Conservation (phyloP, 1,140 invertebrate species). For the Agrilus planipennis region DNA sequence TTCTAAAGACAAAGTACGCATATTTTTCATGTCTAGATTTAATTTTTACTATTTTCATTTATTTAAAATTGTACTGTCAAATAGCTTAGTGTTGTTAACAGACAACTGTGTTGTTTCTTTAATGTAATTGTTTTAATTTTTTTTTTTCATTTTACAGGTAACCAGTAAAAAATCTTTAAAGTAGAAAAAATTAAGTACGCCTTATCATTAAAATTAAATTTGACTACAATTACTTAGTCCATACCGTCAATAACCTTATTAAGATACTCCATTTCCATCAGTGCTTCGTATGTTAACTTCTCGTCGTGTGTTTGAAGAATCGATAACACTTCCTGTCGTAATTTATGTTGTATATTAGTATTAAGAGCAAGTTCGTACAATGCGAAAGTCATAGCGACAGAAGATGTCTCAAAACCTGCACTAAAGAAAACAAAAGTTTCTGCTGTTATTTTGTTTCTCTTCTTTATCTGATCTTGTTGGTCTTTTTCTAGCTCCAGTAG, state of each 20-base stretch:
- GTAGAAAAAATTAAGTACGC: too few species aligned
- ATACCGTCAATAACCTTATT: slow-evolving; percentile 39
- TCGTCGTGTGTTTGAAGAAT: slow-evolving; percentile 36
- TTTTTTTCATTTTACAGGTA: too few species aligned
- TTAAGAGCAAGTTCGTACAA: slow-evolving; percentile 39
- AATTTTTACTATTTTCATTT: too few species aligned
- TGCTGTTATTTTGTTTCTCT: slow-evolving; percentile 25
- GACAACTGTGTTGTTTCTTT: too few species aligned
- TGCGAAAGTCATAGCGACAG: slow-evolving; percentile 35
- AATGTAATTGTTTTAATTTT: too few species aligned
- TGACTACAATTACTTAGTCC: too few species aligned
- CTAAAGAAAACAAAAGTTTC: slow-evolving; percentile 38
- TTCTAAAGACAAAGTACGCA: too few species aligned
- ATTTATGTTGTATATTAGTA: slow-evolving; percentile 36
- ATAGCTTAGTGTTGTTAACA: too few species aligned
- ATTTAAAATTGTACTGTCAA: too few species aligned
- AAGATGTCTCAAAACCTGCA: slow-evolving; percentile 43
- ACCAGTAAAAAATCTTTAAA: too few species aligned
- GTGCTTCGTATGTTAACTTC: slow-evolving; percentile 42
- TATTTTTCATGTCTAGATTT: too few species aligned
- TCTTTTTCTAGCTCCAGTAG: slow-evolving; percentile 24
- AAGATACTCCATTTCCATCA: slow-evolving; percentile 44
- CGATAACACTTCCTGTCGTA: slow-evolving; percentile 35
- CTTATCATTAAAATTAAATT: too few species aligned
- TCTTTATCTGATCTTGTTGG: slow-evolving; percentile 22